Conservation (phyloP, 2,888 invertebrate genomes). For the Diloba caeruleocephala region DNA sequence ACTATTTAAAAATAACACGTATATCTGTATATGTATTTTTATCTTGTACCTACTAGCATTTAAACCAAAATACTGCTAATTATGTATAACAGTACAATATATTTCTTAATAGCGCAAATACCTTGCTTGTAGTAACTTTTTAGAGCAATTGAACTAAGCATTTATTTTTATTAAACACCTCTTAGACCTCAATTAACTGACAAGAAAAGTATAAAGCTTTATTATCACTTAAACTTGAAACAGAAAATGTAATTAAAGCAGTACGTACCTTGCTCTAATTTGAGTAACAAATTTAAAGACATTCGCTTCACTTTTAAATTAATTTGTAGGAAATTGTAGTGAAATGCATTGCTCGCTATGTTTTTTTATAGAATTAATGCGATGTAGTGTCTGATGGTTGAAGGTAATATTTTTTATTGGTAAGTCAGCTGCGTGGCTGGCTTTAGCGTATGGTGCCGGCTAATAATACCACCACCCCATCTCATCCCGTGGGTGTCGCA, state of each 20-base stretch:
- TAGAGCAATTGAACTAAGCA: constrained; percentile 8
- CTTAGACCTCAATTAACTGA: constrained; percentile 35
- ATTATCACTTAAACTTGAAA: constrained; percentile 46
- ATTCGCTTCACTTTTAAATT: constrained; percentile 35
- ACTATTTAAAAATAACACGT: too few species aligned
- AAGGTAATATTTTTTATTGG: too few species aligned
- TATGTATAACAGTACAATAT: background rate
- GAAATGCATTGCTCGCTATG: constrained; percentile 7
- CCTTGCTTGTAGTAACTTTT: background rate
- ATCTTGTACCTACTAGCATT: too few species aligned
- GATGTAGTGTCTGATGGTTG: constrained; percentile 4
- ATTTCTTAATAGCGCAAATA: background rate
- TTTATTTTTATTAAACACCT: constrained; percentile 19
- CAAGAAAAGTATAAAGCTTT: constrained; percentile 45
- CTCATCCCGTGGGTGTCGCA: too few species aligned
- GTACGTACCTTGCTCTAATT: constrained; percentile 35
- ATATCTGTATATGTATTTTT: too few species aligned
- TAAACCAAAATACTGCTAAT: too few species aligned
- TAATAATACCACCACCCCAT: too few species aligned
- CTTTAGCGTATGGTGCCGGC: too few species aligned
- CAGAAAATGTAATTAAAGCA: constrained; percentile 49
- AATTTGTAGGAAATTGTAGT: constrained; percentile 27
- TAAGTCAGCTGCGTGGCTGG: too few species aligned
- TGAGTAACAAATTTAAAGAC: constrained; percentile 34
- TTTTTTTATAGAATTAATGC: constrained; percentile 19